These are phyloP conservation scores for Reticulitermes lucifugus DNA, from an alignment of 2,888 invertebrate genomes.

Conservation along the genomic window DNA sequence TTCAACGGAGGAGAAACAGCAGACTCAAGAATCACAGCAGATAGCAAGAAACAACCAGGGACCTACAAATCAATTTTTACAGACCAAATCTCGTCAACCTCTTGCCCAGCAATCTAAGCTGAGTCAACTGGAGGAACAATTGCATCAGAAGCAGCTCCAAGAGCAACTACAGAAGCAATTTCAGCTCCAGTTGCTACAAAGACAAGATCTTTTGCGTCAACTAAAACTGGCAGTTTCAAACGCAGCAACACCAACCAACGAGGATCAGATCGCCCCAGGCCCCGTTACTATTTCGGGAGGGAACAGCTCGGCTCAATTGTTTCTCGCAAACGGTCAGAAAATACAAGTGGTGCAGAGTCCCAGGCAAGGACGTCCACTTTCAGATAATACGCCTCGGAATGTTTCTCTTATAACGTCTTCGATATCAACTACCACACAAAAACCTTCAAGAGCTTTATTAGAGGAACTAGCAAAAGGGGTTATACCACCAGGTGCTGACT, in stretches of 20 bases:
- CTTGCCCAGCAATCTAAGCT: background rate
- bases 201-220: conserved; percentile 80
- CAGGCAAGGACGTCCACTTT: conserved; percentile 39
- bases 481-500: conserved; percentile 82
- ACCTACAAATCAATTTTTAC: background rate
- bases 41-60: background rate
- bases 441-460: conserved; percentile 75
- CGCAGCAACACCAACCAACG: conserved; percentile 72
- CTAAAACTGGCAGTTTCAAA: conserved; percentile 76
- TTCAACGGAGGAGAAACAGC: background rate
- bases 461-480: conserved; percentile 85
- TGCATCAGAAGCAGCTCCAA: conserved; percentile 72
- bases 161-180: conserved; percentile 73
- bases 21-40: conserved; percentile 14
- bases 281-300: conserved; percentile 3
- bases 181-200: conserved; percentile 61
- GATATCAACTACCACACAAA: conserved; percentile 67
- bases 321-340: conserved; percentile 79
- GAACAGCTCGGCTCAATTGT: conserved; percentile 60
- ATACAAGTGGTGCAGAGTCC: conserved; percentile 71
- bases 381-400: background rate
- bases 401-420: conserved; percentile 37
- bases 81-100: background rate
- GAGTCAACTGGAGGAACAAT: conserved; percentile 21
- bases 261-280: conserved; percentile 56